Evolutionary conservation across 1,140 invertebrate species (phyloP).

Genomic region (Pseudomyrmex cubaensis): DNA sequence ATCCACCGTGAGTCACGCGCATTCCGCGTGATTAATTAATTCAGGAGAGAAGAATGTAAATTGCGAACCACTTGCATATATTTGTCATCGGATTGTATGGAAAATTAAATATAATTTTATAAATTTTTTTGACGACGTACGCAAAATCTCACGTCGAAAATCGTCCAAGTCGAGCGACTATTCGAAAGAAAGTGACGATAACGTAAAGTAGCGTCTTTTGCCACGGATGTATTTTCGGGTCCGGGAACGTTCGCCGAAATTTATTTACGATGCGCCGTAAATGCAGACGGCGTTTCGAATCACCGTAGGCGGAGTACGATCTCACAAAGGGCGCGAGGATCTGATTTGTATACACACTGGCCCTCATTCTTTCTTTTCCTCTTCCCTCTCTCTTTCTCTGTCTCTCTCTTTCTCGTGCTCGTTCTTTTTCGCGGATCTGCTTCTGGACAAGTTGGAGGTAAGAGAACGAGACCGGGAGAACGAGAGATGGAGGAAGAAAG

Average conservation of each 20-base stretch:
- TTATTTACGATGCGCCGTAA: slow-evolving; percentile 66
- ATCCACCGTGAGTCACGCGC: neutral
- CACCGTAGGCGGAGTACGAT: slow-evolving; percentile 72
- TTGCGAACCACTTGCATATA: too few relatives aligned
- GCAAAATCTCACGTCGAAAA: too few relatives aligned
- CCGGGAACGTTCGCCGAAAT: slow-evolving; percentile 50
- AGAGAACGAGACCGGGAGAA: slow-evolving; percentile 33
- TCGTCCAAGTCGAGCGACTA: too few relatives aligned
- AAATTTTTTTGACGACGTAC: too few relatives aligned
- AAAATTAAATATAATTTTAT: neutral
- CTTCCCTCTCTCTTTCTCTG: neutral
- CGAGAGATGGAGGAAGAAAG: slow-evolving; percentile 38
- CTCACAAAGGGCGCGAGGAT: slow-evolving; percentile 76
- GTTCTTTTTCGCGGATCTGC: slow-evolving; percentile 44
- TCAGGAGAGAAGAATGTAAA: neutral
- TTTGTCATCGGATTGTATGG: neutral
- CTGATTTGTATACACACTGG: slow-evolving; percentile 77
- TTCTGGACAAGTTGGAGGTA: slow-evolving; percentile 58
- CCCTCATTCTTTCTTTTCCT: slow-evolving; percentile 5
- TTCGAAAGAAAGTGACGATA: neutral
- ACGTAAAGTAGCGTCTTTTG: slow-evolving; percentile 13
- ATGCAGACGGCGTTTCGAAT: slow-evolving; percentile 61
- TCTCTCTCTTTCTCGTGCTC: neutral
- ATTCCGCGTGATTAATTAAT: too few relatives aligned
- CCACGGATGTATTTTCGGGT: slow-evolving; percentile 7